Evolutionary conservation across 64 coral and sea anemone genomes (phyloP).

Genomic region (Exaiptasia diaphana): DNA sequence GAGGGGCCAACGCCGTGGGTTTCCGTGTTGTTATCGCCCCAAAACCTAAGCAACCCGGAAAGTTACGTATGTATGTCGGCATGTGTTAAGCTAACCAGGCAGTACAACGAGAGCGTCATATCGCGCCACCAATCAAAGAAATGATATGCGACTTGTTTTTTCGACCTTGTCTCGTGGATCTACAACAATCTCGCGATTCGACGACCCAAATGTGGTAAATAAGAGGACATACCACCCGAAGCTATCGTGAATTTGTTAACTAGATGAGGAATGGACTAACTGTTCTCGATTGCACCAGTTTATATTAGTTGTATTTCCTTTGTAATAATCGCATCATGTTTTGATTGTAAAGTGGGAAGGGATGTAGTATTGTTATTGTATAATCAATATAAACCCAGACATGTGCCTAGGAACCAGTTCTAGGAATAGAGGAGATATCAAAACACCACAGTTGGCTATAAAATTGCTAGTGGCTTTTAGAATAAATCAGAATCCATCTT

Average conservation of each 20-base stretch:
- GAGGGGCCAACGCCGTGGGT: slow-evolving; percentile 51
- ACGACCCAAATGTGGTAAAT: slow-evolving; percentile 6
- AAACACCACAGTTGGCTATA: too few relatives aligned
- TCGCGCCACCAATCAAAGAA: slow-evolving; percentile 43
- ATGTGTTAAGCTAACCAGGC: slow-evolving; percentile 40
- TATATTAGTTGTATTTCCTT: too few relatives aligned
- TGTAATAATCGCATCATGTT: too few relatives aligned
- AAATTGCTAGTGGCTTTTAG: too few relatives aligned
- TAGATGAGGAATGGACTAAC: too few relatives aligned
- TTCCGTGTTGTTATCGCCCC: slow-evolving; percentile 49
- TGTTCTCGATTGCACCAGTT: too few relatives aligned
- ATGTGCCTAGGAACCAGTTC: too few relatives aligned
- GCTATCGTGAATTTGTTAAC: slow-evolving; percentile 59
- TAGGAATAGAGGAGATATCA: too few relatives aligned
- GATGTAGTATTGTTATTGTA: too few relatives aligned
- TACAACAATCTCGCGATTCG: slow-evolving; percentile 4
- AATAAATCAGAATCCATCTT: too few relatives aligned
- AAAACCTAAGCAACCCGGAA: slow-evolving; percentile 44
- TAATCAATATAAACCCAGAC: too few relatives aligned
- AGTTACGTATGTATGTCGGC: slow-evolving; percentile 44
- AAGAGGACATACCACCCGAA: slow-evolving; percentile 1
- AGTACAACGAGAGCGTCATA: slow-evolving; percentile 24
- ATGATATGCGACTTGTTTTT: slow-evolving; percentile 20
- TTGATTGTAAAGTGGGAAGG: too few relatives aligned
- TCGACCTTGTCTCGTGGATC: not conserved